A percentile compares a stretch with the other conserved stretches of the same genome.
These are phyloP conservation scores for Sterna hirundo DNA, from an alignment of 2,113 vertebrate genomes.

Conservation along the genomic window DNA sequence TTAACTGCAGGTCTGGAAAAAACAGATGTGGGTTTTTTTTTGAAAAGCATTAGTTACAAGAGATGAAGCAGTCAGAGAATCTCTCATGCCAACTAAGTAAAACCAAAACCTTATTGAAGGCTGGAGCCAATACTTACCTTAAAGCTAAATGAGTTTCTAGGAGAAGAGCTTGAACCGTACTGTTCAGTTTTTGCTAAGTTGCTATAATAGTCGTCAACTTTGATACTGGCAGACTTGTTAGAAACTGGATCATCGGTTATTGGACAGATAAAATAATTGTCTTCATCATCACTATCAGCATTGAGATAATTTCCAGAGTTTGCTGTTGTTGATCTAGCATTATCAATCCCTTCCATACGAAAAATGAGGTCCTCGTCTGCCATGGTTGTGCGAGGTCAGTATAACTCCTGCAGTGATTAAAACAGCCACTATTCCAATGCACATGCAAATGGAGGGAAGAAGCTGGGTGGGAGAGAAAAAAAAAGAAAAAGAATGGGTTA, in stretches of 20 bases:
- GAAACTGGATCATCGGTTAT: conserved; percentile 84
- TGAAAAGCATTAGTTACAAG: neutral
- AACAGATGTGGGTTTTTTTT: neutral
- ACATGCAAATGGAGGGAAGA: neutral
- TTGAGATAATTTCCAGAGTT: conserved; percentile 64
- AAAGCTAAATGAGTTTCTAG: conserved; percentile 80
- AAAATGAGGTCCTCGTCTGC: conserved; percentile 97
- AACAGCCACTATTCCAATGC: conserved; percentile 30
- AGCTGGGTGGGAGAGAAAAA: neutral
- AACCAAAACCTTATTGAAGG: neutral
- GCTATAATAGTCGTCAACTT: conserved; percentile 77
- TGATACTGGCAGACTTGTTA: conserved; percentile 58
- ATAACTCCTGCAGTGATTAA: neutral
- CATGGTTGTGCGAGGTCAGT: conserved; percentile 69
- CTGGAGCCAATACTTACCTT: conserved; percentile 75
- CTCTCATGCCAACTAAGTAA: neutral
- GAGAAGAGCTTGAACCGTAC: conserved; percentile 79
- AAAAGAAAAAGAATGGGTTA: neutral
- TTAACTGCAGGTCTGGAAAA: conserved; percentile 38
- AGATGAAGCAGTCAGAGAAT: neutral
- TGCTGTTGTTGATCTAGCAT: neutral
- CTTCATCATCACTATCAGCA: conserved; percentile 83
- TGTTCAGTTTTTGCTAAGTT: conserved; percentile 64
- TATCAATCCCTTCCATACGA: conserved; percentile 88
- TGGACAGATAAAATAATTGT: conserved; percentile 85